Base-by-base conservation (phyloP, 2,797 vertebrate species). In the Carapus acus region DNA sequence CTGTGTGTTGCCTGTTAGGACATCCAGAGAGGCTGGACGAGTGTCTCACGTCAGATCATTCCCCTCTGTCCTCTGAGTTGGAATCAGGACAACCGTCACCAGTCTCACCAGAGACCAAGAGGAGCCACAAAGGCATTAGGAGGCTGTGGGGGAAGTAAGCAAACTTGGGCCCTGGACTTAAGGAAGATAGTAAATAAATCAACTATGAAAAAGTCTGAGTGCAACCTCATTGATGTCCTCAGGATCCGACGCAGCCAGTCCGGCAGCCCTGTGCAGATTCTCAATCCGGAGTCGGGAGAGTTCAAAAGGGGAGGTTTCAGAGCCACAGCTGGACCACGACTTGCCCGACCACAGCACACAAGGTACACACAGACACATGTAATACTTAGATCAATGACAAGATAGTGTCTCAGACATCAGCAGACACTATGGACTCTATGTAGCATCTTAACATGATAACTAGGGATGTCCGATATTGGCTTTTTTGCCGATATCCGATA, bases 61-160 rank as follows among this genome's bases (percentile, higher is more conserved):
- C 93, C 1, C 89, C 91, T 13, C 65, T 89, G 33, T 92, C 94
- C 13, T 94, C 89, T 8, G 92, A 91, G 46, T 82, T 76, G 0
- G 93, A 98, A 62, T 93, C 91, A 0, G 82, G 91, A 17, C 85
- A 91, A 33, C 93, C 92, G 23, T 93, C 93, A 19, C 91, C 91
- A 0, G 57, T 94, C 74, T 92, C 90, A 36, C 87, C 91, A 9
- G 94, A 98, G 63, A 88, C 85, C 80, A 93, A 85, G 79, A 96
- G 91, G 76, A 90, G 74, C 53, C 91, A 92, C 67, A 91, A 90
- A 83, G 94, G 96, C 66, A 93, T 99, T 65, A 93, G 85, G 80
- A 97, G 93, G 62, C 91, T 99, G 58, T 98, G 93, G 95, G 95
- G 95, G 74, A 97, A 89, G 96, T 98, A 87, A 86, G 93, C 24